phyloP scores from a whole-genome alignment of 2,797 vertebrate species.

The Microchirus variegatus region DNA sequence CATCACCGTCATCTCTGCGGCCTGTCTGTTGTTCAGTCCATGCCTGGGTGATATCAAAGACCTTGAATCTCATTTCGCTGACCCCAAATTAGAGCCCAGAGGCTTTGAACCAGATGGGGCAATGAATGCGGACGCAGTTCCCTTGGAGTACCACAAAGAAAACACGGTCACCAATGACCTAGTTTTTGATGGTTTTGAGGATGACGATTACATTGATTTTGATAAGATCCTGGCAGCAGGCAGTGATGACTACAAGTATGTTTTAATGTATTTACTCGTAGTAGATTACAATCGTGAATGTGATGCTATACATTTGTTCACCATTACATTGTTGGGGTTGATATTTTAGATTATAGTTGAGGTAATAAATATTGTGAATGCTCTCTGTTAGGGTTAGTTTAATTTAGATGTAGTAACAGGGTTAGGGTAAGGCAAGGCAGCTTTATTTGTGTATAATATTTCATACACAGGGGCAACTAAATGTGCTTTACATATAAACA shows the following conservation, averaged over 20 bases:
- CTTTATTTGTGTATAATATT: too few species aligned
- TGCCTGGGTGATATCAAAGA: conserved; percentile 82
- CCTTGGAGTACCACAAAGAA: conserved; percentile 88
- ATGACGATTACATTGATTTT: conserved; percentile 93
- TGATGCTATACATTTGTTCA: neutral
- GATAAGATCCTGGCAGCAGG: conserved; percentile 87
- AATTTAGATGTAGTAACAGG: too few species aligned
- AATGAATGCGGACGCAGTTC: conserved; percentile 70
- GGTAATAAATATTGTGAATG: too few species aligned
- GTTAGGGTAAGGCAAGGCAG: too few species aligned
- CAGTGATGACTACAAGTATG: conserved; percentile 79
- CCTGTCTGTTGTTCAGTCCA: conserved; percentile 77
- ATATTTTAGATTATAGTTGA: too few species aligned
- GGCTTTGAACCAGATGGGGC: conserved; percentile 34
- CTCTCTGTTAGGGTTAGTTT: too few species aligned
- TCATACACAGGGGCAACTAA: too few species aligned
- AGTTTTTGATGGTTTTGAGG: conserved; percentile 88
- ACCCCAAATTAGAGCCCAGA: conserved; percentile 46
- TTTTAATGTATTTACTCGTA: conserved; percentile 15
- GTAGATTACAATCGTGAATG: neutral
- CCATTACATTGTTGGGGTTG: neutral
- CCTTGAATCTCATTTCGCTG: conserved; percentile 78
- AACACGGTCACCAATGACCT: conserved; percentile 94
- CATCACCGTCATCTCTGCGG: conserved; percentile 59
- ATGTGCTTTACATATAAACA: too few species aligned